Base-by-base conservation (phyloP, 2,888 invertebrate genomes). In the Scaptomyza tumidula region DNA sequence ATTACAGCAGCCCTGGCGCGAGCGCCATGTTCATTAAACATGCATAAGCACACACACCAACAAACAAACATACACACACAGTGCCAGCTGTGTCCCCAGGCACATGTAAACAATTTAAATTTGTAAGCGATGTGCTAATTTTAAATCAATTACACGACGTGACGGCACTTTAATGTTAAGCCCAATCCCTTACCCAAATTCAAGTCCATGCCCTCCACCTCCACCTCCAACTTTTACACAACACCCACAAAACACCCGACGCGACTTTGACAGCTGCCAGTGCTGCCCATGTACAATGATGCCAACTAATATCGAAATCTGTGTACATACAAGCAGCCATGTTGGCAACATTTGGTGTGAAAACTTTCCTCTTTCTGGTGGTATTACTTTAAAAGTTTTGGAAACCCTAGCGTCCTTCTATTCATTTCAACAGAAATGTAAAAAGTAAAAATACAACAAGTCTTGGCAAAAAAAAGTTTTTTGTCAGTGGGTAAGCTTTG, bases 31-130 rank as follows among this genome's bases (percentile, higher is more conserved):
- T 83, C 82, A 86, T 83, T 86, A 86, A 83, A 83, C 86, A 86
- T 83, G 86, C 82, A 83, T 86, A 83, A 86, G 76, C 78, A 78
- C 70, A 78, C 64, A 71, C 74, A 65, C 58, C 27, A 37, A 39
- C 14, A 54, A 39, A 65, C 35, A 66, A 13, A 64, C 52, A 61
- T 45, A 55, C 44, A 55, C 50, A 63, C 52, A 46, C 49, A 44
- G 56, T 52, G 66, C 39, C 80, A 75, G 75, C 75, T 80, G 83
- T 80, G 83, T 80, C 82, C 86, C 83, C 65, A 78, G 86, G 86
- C 82, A 70, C 80, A 83, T 86, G 86, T 83, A 86, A 83, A 83
- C 82, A 83, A 86, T 83, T 86, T 80, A 80, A 83, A 83, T 86
- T 83, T 83, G 78, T 74, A 80, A 80, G 82, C 80, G 80, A 83